Percentiles rank a stretch among this genome's conserved stretches.
Evolutionary conservation across 2,113 vertebrate species (phyloP).

Genomic region (Columbina picui): DNA sequence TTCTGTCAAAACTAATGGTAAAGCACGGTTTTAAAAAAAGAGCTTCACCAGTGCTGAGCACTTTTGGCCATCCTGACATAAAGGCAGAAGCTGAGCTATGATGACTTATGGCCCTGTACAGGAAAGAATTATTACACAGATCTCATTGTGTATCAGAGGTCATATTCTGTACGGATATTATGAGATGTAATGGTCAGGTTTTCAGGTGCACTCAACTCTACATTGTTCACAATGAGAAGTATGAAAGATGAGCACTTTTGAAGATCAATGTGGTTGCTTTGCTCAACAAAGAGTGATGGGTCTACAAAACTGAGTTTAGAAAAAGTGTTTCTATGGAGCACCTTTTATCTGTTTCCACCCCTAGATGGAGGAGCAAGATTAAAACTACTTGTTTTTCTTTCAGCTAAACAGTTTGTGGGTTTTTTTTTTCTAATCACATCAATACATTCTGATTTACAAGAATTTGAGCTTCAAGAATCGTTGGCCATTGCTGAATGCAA

Average conservation of each 20-base stretch:
- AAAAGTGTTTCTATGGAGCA: background rate
- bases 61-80: background rate
- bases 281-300: background rate
- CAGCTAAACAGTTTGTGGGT: slow-evolving; percentile 15
- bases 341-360: background rate
- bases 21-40: background rate
- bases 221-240: background rate
- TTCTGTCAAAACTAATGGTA: background rate
- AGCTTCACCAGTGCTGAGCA: background rate
- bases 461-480: slow-evolving; percentile 66
- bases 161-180: background rate
- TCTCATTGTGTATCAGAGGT: background rate
- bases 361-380: background rate
- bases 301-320: background rate
- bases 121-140: background rate
- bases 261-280: background rate
- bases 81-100: background rate
- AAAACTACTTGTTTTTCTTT: slow-evolving; percentile 41
- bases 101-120: background rate
- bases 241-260: background rate
- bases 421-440: slow-evolving; percentile 35
- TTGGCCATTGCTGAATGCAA: slow-evolving; percentile 71
- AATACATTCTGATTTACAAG: slow-evolving; percentile 59
- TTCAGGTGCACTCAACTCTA: background rate
- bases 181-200: background rate